phyloP scores from a whole-genome alignment of 2,113 vertebrate species.

The Uropsilus gracilis region DNA sequence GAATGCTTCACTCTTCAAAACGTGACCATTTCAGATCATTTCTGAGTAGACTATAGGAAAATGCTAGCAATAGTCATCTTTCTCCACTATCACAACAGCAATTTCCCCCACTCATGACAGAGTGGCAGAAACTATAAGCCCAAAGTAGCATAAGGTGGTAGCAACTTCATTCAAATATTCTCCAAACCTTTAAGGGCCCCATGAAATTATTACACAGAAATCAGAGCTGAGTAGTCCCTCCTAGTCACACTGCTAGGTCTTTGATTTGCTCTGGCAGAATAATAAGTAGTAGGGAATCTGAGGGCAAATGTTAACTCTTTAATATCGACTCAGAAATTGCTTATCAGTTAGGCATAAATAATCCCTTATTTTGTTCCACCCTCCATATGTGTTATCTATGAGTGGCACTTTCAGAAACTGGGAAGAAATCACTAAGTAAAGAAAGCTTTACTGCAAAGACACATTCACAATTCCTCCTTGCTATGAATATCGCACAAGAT shows the following conservation, averaged over 20 bases:
- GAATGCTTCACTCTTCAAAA: conserved; percentile 40
- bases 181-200: neutral
- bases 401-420: neutral
- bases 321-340: neutral
- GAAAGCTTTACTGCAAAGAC: neutral
- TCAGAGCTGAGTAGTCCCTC: neutral
- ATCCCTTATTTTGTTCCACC: neutral
- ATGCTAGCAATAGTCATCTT: neutral
- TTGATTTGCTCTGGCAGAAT: neutral
- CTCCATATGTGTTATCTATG: neutral
- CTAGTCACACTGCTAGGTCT: neutral
- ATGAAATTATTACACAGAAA: neutral
- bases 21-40: neutral
- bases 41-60: neutral
- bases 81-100: neutral
- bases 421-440: neutral
- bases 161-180: neutral
- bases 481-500: neutral
- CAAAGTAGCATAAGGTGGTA: conserved; percentile 13
- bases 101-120: neutral
- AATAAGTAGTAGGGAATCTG: neutral
- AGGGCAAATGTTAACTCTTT: neutral
- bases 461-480: neutral
- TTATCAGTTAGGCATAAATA: neutral
- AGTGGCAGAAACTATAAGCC: neutral